Conservation (phyloP, 2,888 invertebrate species). For the Siphlonurus alternatus region DNA sequence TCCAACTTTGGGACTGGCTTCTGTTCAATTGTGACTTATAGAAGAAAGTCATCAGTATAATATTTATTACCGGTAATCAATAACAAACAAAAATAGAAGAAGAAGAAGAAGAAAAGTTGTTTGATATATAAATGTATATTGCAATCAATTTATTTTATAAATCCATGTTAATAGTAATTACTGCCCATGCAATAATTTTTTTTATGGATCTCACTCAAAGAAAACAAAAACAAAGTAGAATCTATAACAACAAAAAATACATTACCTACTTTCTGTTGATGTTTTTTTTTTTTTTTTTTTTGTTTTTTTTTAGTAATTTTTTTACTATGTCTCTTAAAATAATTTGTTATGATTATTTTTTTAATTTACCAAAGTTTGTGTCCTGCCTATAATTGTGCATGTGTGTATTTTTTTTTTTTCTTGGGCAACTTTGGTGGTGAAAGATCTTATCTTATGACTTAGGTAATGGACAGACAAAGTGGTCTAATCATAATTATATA, state of each 20-base stretch:
- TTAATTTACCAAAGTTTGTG: not conserved
- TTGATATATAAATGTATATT: not conserved
- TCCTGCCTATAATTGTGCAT: not conserved
- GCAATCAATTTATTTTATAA: not conserved
- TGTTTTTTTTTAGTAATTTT: not conserved
- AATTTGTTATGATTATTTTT: not conserved
- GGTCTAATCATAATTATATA: too few relatives aligned
- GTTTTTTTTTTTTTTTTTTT: too few relatives aligned
- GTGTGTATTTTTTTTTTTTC: not conserved
- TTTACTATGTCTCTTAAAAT: not conserved
- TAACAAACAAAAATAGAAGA: too few relatives aligned
- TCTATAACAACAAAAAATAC: not conserved
- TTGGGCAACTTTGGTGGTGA: not conserved
- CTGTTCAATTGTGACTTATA: too few relatives aligned
- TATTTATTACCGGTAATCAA: too few relatives aligned
- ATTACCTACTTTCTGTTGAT: too few relatives aligned
- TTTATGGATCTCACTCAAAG: not conserved
- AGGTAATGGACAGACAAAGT: not conserved
- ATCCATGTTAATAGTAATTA: not conserved
- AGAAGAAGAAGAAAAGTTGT: too few relatives aligned
- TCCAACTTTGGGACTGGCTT: too few relatives aligned
- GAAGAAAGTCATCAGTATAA: too few relatives aligned
- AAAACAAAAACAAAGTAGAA: not conserved
- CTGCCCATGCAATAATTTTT: not conserved
- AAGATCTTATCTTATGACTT: not conserved